phyloP scores from a whole-genome alignment of 2,113 vertebrate genomes.

The Alexandromys fortis region DNA sequence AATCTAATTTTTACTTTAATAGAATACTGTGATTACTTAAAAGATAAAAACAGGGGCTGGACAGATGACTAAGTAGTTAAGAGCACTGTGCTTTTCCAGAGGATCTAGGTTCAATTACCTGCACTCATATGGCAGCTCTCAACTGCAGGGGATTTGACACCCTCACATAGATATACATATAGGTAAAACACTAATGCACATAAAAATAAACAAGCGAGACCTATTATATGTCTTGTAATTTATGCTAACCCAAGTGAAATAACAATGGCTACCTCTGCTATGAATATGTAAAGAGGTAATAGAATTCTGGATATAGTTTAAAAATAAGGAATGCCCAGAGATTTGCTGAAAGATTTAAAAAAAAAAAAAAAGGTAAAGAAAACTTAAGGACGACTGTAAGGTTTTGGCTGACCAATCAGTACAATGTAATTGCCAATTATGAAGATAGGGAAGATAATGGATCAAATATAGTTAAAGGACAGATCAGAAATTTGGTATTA shows the following conservation, averaged over 20 bases:
- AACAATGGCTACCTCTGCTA: constrained; percentile 1
- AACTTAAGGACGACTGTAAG: not conserved
- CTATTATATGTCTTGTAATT: not conserved
- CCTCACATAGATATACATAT: not conserved
- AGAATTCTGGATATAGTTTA: constrained; percentile 17
- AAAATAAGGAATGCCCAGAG: not conserved
- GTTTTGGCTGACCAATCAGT: not conserved
- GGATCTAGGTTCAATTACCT: not conserved
- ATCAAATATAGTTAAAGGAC: not conserved
- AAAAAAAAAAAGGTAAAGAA: not conserved
- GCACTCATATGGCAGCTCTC: not conserved
- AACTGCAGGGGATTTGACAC: not conserved
- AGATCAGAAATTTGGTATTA: not conserved
- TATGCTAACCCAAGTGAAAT: not conserved
- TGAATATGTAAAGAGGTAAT: not conserved
- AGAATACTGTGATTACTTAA: not conserved
- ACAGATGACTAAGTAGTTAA: not conserved
- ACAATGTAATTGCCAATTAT: not conserved
- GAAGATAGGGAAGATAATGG: not conserved
- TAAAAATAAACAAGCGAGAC: not conserved
- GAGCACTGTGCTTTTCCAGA: not conserved
- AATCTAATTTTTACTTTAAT: constrained; percentile 36
- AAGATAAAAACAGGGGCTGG: not conserved
- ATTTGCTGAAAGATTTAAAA: not conserved
- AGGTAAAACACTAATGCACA: not conserved